A percentile compares a stretch with the other conserved stretches of the same genome.
phyloP scores from a whole-genome alignment of 2,797 vertebrate species.

The Enteromius anoplus region DNA sequence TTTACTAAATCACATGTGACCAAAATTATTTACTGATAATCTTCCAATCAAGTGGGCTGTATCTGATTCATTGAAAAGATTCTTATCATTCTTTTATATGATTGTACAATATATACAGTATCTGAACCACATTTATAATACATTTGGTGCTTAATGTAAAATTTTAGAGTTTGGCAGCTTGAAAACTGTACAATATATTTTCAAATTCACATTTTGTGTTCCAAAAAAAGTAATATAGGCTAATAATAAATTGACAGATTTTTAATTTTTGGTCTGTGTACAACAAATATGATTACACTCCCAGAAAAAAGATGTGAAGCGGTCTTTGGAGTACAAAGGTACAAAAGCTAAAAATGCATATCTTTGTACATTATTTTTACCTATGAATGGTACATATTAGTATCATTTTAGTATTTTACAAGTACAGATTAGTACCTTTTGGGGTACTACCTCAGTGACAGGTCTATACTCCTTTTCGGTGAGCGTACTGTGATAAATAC shows the following conservation, averaged over 20 bases:
- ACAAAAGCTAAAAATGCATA: not conserved
- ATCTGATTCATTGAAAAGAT: not conserved
- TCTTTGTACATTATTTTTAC: not conserved
- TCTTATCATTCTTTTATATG: not conserved
- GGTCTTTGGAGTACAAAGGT: not conserved
- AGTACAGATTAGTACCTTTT: not conserved
- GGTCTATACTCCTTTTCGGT: not conserved
- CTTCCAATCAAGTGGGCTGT: not conserved
- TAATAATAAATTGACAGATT: not conserved
- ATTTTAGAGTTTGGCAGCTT: not conserved
- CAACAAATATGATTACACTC: not conserved
- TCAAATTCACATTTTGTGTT: not conserved
- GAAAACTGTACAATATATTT: conserved; percentile 1
- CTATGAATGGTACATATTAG: not conserved
- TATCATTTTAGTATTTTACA: not conserved
- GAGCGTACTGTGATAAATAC: not conserved
- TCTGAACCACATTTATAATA: not conserved
- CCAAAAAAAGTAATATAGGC: not conserved
- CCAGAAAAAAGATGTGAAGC: not conserved
- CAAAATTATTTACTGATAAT: not conserved
- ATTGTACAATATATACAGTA: not conserved
- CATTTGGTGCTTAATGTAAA: not conserved
- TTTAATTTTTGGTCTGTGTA: not conserved
- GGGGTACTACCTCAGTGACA: not conserved
- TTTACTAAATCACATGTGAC: not conserved